Base-by-base conservation (phyloP, 2,888 invertebrate genomes). In the Ichneumon xanthorius region DNA sequence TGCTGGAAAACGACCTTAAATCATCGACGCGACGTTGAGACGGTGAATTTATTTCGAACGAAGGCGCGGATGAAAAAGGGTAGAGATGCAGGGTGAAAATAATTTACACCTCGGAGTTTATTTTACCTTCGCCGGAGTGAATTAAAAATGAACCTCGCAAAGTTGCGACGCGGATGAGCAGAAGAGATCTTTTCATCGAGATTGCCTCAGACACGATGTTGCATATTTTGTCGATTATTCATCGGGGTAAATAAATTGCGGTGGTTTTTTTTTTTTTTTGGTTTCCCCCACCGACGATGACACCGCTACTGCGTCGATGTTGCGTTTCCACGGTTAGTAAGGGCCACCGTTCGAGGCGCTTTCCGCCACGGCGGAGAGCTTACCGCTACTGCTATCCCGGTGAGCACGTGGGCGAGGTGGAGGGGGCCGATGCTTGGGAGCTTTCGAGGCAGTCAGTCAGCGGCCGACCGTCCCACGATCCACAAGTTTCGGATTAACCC, bases 351-450 rank as follows among this genome's bases (percentile, higher is more conserved):
- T 67, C 61, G 73, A 70, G 73, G 87, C 87, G 80, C 86, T 86
- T 79, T 70, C 45, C 77, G 72, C 30, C 78, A 78, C 70, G 83
- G 67, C 76, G 76, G 55, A 50, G 73, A 70, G 68, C 68, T 67
- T 58, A 67, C 45, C 67, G 33, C 53, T 11, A 75, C 77, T 67
- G 65, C 33, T 50, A 50, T 67, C 45, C 73, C 65, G 30, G 78
- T 68, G 87, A 92, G 88, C 92, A 92, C 92, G 92, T 92, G 90
- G 45, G 88, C 48, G 87, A 76, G 86, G 88, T 89, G 87, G 89
- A 88, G 90, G 90, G 88, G 90, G 79, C 65, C 33, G 67, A 67
- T 77, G 92, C 89, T 90, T 90, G 90, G 89, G 87, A 92, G 91
- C 88, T 88, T 80, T 84, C 82, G 70, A 81, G 88, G 88, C 87